Percentiles rank a stretch among this genome's conserved stretches.
Evolutionary conservation across 2,888 invertebrate species (phyloP).

Genomic region (Phania funesta): DNA sequence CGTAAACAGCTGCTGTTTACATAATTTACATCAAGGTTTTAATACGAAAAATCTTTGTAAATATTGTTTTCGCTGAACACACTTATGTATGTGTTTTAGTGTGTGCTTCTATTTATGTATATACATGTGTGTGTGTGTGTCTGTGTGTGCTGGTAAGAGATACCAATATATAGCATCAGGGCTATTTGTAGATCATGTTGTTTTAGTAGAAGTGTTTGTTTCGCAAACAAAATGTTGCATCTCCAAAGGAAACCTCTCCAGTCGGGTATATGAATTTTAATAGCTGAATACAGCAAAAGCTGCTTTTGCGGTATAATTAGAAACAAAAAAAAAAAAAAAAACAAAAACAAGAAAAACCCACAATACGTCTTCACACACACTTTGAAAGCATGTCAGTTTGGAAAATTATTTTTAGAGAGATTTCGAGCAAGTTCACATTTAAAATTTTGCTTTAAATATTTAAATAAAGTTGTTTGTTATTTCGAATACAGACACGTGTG

Average conservation of each 20-base stretch:
- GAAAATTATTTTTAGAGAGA: background rate
- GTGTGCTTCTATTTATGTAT: too few species aligned
- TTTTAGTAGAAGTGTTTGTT: background rate
- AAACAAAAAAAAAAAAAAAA: background rate
- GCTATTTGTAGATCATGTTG: conserved; percentile 16
- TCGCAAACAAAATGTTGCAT: conserved; percentile 7
- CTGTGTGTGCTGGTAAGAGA: background rate
- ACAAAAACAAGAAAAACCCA: background rate
- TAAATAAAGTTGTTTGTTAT: background rate
- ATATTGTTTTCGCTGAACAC: background rate
- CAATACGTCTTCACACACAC: background rate
- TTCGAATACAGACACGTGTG: too few species aligned
- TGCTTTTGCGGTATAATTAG: conserved; percentile 70
- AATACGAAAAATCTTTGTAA: conserved; percentile 43
- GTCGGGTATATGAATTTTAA: conserved; percentile 70
- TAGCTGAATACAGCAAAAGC: conserved; percentile 76
- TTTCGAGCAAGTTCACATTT: background rate
- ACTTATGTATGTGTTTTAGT: background rate
- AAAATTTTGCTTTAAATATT: background rate
- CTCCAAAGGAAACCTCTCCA: conserved; percentile 8
- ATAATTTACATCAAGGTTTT: conserved; percentile 57
- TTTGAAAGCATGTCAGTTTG: background rate
- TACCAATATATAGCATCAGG: background rate
- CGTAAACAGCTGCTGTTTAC: conserved; percentile 59
- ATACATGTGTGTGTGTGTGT: background rate